These are phyloP conservation scores for Ispidina picta DNA, from an alignment of 2,797 vertebrate species.

Conservation along the genomic window DNA sequence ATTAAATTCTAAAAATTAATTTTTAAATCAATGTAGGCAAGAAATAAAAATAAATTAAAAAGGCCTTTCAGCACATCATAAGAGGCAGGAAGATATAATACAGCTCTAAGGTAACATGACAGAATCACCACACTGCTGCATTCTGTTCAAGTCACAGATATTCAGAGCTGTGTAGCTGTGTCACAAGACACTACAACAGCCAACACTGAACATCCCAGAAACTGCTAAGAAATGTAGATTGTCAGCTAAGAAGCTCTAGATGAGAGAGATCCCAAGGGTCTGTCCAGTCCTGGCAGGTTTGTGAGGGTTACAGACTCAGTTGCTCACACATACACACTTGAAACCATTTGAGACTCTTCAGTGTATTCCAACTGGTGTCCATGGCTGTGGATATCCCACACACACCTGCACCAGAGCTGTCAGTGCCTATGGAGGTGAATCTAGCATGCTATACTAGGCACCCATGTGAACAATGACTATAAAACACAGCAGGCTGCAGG, in stretches of 20 bases:
- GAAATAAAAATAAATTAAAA: neutral
- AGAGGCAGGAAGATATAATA: neutral
- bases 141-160: neutral
- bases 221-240: neutral
- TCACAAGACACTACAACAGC: neutral
- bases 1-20: neutral
- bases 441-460: neutral
- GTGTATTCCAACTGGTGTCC: neutral
- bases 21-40: neutral
- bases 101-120: neutral
- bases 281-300: neutral
- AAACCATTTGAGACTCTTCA: neutral
- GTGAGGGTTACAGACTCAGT: neutral
- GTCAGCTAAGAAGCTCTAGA: neutral
- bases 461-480: neutral
- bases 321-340: neutral
- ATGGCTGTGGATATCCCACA: neutral
- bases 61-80: neutral
- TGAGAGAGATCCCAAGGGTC: neutral
- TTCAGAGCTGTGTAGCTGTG: neutral
- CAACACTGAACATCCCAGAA: neutral
- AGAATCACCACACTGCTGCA: neutral
- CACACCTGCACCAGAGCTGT: neutral
- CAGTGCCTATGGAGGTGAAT: neutral
- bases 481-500: neutral